Evolutionary conservation across 2,797 vertebrate species (phyloP), one percentile per base, ranked within the genome.

Genomic region (Tokudaia tokunoshimensis): DNA sequence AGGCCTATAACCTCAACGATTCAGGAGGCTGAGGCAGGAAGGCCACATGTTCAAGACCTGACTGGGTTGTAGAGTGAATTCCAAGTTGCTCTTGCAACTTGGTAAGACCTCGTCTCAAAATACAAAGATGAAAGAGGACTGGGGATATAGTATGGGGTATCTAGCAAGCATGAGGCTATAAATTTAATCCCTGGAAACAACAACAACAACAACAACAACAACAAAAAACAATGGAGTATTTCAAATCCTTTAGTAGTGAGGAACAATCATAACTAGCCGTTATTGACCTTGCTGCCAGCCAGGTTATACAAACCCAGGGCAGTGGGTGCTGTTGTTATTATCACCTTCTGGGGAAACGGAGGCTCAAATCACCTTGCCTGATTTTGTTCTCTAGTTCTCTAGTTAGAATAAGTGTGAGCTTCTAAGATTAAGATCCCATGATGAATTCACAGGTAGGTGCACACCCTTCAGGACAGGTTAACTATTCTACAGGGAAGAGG

Each of bases 351-450:
- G 86, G 6, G 70, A 88, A 95, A 92, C 50, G 12, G 81, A 91
- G 89, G 59, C 72, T 89, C 20, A 6, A 22, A 67, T 47, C 6
- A 41, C 17, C 10, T 91, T 94, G 67, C 24, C 57, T 76, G 87
- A 57, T 41, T 78, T 75, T 63, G 8, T 63, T 86, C 19, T 65
- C 34, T 75, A 70, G 8, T 63, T 86, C 19, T 65, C 34, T 74
- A 76, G 55, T 95, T 92, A 93, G 19, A 22, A 72, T 89, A 83
- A 86, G 75, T 86, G 92, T 67, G 59, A 55, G 59, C 29, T 95
- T 92, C 26, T 20, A 92, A 79, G 37, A 50, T 47, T 24, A 78
- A 50, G 31, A n/a, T 22, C 59, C 37, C 26, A 50, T 3, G 31
- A 50, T n/a, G 55, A 78, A 61, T 63, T 50, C 29, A 14, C 4